Base-by-base conservation (phyloP, 2,888 invertebrate genomes). In the Steinernema hermaphroditum region DNA sequence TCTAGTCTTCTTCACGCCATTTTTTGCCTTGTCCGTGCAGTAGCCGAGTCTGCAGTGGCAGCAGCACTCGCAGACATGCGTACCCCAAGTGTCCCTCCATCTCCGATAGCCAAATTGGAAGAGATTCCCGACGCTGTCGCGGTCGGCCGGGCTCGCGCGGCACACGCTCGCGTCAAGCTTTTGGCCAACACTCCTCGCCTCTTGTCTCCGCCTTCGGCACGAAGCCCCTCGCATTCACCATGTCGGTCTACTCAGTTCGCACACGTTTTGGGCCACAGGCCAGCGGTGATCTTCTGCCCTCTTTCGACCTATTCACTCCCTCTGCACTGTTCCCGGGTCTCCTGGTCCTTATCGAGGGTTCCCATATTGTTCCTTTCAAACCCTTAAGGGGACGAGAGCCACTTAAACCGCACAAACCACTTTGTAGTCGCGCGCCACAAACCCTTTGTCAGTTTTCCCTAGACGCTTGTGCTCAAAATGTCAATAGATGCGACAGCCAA, bases 91-190 rank as follows among this genome's bases (percentile, higher is more conserved):
- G 46, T 46, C 46, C 46, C 46, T 19, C 22, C 46, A 19, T 46
- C n/a, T 46, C 46, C 37, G 37, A 37, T 37, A 12, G 37, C 37
- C 16, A 46, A 46, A 46, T 46, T 62, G 62, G 46, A 46, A 46
- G 16, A n/a, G 62, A 62, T 16, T 29, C 32, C 27, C 62, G 32
- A 32, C 29, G 32, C 29, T 29, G 14, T 29, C 62, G 29, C 62
- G 14, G 16, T 62, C 34, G 29, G 16, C 14, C 19, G n/a, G 8
- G 8, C 46, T 46, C 46, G 62, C 32, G 32, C 32, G 62, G 62
- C 62, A n/a, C 54, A 32, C 62, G 62, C 62, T 9, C 34, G 62
- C 34, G 62, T 27, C 62, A 62, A 62, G 62, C 62, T 62, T 62
- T 14, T 54, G 29, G 62, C 32, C 19, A 50, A 22, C 62, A 16